Base-by-base conservation (phyloP, 1,140 invertebrate species). In the Zaprionus africanus region DNA sequence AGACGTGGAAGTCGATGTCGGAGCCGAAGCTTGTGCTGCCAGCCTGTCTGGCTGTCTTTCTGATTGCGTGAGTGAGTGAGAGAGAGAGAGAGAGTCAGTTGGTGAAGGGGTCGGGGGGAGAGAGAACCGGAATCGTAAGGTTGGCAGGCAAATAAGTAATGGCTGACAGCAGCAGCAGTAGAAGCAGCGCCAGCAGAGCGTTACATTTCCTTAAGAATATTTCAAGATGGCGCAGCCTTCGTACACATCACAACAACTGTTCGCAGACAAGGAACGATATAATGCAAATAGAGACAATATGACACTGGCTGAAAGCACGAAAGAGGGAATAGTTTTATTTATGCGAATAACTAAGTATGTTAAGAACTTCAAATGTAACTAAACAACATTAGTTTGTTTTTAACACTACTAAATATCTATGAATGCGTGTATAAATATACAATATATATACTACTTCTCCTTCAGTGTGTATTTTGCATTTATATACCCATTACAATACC, bases 131-230 rank as follows among this genome's bases (percentile, higher is more conserved):
- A 60, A 51, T 53, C 34, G 38, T 49, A 49, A 76, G 76, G 66
- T 66, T 81, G 65, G 73, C 78, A 88, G 78, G 81, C 84, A 88
- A 87, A 88, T 84, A 65, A 65, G 63, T 65, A 88, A 87, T 87
- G 85, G 84, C 84, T 88, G 84, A 81, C 84, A 81, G 74, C 46
- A 46, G 41, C 41, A 46, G 41, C n/a, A 15, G 36, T 15, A 38
- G 36, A 5, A 11, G 41, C n/a, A 46, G 41, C n/a, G 41, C n/a
- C 41, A 46, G 46, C 81, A 72, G 26, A 62, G 36, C 58, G 46
- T 67, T 73, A 28, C 53, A 56, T 46, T 56, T 57, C 24, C 85
- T 76, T 71, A 75, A 68, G 81, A 81, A 69, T 71, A 78, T 85
- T 88, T 77, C 85, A 88, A 88, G 85, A 88, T 88, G 85, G 85